These are phyloP conservation scores for Hirtodrosophila histrioides DNA, from an alignment of 2,888 invertebrate genomes.

Conservation along the genomic window DNA sequence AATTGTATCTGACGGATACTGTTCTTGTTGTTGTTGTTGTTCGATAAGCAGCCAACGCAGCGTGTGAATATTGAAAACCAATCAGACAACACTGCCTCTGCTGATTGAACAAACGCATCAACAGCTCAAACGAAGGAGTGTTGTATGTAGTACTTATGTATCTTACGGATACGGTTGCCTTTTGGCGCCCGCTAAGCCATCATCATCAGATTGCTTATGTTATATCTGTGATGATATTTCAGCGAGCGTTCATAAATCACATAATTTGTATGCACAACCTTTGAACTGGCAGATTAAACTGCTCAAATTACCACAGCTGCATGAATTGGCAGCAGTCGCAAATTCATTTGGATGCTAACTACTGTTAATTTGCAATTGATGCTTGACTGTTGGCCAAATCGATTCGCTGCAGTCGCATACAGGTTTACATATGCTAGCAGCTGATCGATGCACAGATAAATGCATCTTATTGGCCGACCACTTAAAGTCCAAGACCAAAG, in stretches of 20 bases:
- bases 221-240: slow-evolving; percentile 33
- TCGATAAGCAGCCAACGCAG: slow-evolving; percentile 61
- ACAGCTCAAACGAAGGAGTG: slow-evolving; percentile 1
- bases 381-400: slow-evolving; percentile 64
- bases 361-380: slow-evolving; percentile 74
- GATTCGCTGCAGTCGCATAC: slow-evolving; percentile 56
- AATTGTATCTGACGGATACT: slow-evolving; percentile 62
- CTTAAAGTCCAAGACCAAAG: slow-evolving; percentile 44
- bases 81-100: slow-evolving; percentile 45
- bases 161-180: slow-evolving; percentile 16
- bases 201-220: slow-evolving; percentile 26
- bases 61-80: slow-evolving; percentile 67
- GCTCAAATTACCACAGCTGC: slow-evolving; percentile 43
- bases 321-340: slow-evolving; percentile 57
- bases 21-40: slow-evolving; percentile 12
- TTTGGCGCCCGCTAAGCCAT: slow-evolving; percentile 43
- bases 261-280: slow-evolving; percentile 45
- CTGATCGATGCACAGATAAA: slow-evolving; percentile 77
- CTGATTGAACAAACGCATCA: slow-evolving; percentile 35
- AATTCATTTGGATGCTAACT: slow-evolving; percentile 69
- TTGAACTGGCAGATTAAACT: slow-evolving; percentile 50
- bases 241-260: slow-evolving; percentile 36
- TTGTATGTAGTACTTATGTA: slow-evolving; percentile 1
- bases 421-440: slow-evolving; percentile 13
- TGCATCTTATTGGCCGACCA: slow-evolving; percentile 69